Conservation (phyloP, 1,140 invertebrate species). For the Zophobas atratus region DNA sequence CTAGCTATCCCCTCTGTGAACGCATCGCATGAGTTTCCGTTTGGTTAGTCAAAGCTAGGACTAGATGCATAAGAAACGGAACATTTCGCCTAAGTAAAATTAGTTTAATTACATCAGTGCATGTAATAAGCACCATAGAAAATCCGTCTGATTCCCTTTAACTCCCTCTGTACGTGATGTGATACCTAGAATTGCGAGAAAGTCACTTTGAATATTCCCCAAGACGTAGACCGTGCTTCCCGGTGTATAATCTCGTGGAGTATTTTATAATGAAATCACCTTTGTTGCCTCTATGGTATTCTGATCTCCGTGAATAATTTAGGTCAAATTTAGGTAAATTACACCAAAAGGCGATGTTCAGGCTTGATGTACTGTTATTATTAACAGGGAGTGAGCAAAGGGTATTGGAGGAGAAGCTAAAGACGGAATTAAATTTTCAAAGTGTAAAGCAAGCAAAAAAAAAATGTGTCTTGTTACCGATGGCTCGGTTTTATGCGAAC, state of each 20-base stretch:
- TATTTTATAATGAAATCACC: constrained; percentile 3
- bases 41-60: too few relatives aligned
- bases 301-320: constrained; percentile 2
- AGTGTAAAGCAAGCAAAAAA: background rate
- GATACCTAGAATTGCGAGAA: background rate
- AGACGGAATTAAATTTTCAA: background rate
- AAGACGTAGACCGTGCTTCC: background rate
- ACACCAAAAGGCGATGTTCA: background rate
- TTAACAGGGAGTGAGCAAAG: background rate
- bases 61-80: too few relatives aligned
- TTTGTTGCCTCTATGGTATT: background rate
- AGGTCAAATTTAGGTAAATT: constrained; percentile 1
- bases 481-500: too few relatives aligned
- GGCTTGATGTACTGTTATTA: background rate
- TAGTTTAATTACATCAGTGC: too few relatives aligned
- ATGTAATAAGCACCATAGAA: too few relatives aligned
- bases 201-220: background rate
- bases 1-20: too few relatives aligned
- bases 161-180: background rate
- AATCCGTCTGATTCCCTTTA: too few relatives aligned
- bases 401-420: background rate
- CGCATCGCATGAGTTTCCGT: too few relatives aligned
- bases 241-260: background rate
- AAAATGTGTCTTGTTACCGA: background rate
- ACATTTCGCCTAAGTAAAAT: too few relatives aligned